These are phyloP conservation scores for Drosophila azteca DNA, from an alignment of 1,140 invertebrate species.

Conservation along the genomic window DNA sequence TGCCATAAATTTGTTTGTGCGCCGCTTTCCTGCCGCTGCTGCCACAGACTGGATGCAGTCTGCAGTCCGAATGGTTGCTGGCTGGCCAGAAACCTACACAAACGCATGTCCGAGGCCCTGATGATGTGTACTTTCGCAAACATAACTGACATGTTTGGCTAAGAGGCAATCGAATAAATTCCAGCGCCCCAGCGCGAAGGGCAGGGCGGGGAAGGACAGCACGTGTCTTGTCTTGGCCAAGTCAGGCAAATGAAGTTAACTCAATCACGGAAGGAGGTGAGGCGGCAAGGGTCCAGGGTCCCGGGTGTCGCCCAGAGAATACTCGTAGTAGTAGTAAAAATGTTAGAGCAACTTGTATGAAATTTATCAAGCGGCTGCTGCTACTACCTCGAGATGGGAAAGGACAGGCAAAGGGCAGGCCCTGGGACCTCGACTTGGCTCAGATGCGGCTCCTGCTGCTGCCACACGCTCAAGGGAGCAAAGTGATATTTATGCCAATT, in stretches of 20 bases:
- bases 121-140: conserved; percentile 81
- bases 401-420: conserved; percentile 27
- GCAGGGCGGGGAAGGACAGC: conserved; percentile 26
- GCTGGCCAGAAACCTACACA: conserved; percentile 67
- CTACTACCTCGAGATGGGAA: conserved; percentile 22
- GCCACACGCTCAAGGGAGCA: conserved; percentile 73
- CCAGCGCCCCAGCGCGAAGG: conserved; percentile 8
- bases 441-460: conserved; percentile 23
- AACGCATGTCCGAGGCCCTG: conserved; percentile 68
- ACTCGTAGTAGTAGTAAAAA: conserved; percentile 56
- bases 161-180: conserved; percentile 80
- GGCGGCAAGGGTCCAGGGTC: conserved; percentile 17
- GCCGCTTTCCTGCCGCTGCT: conserved; percentile 32
- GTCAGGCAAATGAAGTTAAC: conserved; percentile 74
- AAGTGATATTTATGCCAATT: conserved; percentile 82
- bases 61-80: conserved; percentile 15
- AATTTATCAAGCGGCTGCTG: conserved; percentile 68
- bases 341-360: conserved; percentile 76
- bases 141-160: conserved; percentile 82
- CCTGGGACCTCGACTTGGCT: conserved; percentile 37
- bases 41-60: conserved; percentile 9
- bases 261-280: conserved; percentile 57
- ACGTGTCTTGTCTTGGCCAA: conserved; percentile 64
- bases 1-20: conserved; percentile 75
- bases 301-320: conserved; percentile 52